phyloP scores from a whole-genome alignment of 2,113 vertebrate genomes.

The Salvelinus fontinalis region DNA sequence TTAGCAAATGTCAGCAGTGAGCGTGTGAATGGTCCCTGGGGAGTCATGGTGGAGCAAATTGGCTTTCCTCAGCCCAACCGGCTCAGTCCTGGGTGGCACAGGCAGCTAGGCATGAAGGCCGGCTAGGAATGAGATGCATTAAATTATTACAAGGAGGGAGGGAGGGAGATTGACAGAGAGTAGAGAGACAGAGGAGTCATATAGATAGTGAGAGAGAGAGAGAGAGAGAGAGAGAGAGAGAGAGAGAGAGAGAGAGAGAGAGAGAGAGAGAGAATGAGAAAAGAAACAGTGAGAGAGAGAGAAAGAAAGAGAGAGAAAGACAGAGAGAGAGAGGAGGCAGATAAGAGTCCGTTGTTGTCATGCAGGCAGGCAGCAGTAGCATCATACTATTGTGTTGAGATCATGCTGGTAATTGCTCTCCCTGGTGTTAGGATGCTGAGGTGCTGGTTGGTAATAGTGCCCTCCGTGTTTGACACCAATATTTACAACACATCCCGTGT shows the following conservation, averaged over 20 bases:
- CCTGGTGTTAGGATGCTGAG: constrained; percentile 36
- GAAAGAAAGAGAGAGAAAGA: constrained; percentile 35
- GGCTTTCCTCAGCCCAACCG: constrained; percentile 55
- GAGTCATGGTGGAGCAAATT: constrained; percentile 60
- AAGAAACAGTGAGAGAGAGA: constrained; percentile 14
- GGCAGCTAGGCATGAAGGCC: constrained; percentile 60
- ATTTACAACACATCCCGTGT: constrained; percentile 53
- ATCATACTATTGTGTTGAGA: constrained; percentile 53
- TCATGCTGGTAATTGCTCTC: constrained; percentile 27
- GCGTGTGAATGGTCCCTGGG: constrained; percentile 50
- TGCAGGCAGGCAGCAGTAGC: constrained; percentile 20
- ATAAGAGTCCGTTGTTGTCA: constrained; percentile 38
- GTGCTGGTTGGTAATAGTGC: constrained; percentile 38
- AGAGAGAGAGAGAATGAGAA: constrained; percentile 7
- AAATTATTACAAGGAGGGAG: constrained; percentile 42
- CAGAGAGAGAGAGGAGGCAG: constrained; percentile 34
- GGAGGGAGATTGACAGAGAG: constrained; percentile 12
- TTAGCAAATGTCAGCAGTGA: constrained; percentile 60
- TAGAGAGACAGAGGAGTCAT: constrained; percentile 37
- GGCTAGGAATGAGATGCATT: constrained; percentile 45
- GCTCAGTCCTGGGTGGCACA: constrained; percentile 48
- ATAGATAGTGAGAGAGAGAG: constrained; percentile 19
- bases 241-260: constrained; percentile 36
- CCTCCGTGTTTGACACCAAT: constrained; percentile 66
- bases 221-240: constrained; percentile 34